phyloP scores from a whole-genome alignment of 2,888 invertebrate genomes.

The Tinea semifulvella region DNA sequence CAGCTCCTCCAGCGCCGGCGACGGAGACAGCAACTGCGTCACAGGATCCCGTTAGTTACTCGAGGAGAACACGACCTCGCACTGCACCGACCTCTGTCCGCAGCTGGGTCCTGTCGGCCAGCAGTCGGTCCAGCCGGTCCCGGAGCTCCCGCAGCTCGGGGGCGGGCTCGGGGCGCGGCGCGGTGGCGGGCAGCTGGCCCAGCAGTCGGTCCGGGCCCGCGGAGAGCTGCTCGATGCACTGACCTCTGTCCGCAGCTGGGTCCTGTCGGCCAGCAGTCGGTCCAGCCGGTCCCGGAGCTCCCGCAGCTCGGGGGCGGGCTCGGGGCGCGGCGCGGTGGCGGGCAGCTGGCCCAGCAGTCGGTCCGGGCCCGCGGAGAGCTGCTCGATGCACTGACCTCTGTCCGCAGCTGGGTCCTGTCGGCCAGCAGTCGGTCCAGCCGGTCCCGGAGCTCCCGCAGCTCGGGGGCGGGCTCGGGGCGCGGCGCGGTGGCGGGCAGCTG shows the following conservation, averaged over 20 bases:
- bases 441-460: too few relatives aligned
- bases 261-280: too few relatives aligned
- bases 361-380: conserved; percentile 68
- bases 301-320: conserved; percentile 55
- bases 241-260: too few relatives aligned
- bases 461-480: too few relatives aligned
- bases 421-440: too few relatives aligned
- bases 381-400: conserved; percentile 67
- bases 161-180: neutral
- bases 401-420: conserved; percentile 83
- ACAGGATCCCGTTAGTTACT: neutral
- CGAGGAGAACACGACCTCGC: conserved; percentile 76
- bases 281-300: conserved; percentile 79
- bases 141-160: neutral
- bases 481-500: too few relatives aligned
- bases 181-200: conserved; percentile 56
- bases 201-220: conserved; percentile 69
- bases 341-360: conserved; percentile 67
- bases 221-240: conserved; percentile 77
- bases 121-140: conserved; percentile 78
- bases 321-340: conserved; percentile 66
- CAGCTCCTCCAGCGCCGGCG: conserved; percentile 78
- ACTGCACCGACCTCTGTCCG: conserved; percentile 71
- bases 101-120: conserved; percentile 85
- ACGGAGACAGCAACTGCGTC: conserved; percentile 65